Evolutionary conservation across 2,113 vertebrate species (phyloP), one percentile per base, ranked within the genome.

Genomic region (Anoura caudifer): DNA sequence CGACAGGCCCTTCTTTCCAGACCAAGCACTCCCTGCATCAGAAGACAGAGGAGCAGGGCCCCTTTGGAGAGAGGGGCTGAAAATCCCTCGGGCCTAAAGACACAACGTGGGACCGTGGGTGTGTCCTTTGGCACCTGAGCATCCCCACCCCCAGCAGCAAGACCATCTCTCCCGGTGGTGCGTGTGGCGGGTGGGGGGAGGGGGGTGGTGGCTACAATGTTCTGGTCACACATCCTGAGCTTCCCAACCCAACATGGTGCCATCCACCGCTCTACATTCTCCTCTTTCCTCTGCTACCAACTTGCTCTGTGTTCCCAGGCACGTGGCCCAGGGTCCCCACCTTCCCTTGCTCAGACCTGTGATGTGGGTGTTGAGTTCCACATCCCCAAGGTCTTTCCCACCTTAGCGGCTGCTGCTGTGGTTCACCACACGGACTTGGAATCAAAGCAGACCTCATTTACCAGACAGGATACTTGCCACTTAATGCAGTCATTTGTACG

Each of bases 401-500:
- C 20, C 38, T 47, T 43, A 11, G 65, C 54, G 56, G 14, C 61
- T 59, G 24, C 61, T 70, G 73, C 24, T 3, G 0, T 3, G 10
- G 43, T 24, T 38, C 10, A 65, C 65, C 69, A 0, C 28, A 12
- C 22, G 22, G 11, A 6, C 50, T 80, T 80, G 95, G 63, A 86
- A 80, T 16, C 80, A 82, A 81, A 85, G 61, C 65, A 59, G 82
- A 56, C 81, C 63, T 36, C 85, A 26, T 75, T 95, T 79, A 65
- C 84, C 93, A 91, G 87, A 80, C 59, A 73, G 63, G 54, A 61
- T 7, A 47, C 94, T 82, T 67, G 87, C 81, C 94, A 81, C 95
- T 97, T 97, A 96, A 96, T 90, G 73, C 90, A 96, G 70, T 81
- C 76, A 97, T 97, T 95, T 95, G 92, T 92, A 92, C 87, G 96